Evolutionary conservation across 2,797 vertebrate genomes (phyloP).

Genomic region (Pangasius krempfi): DNA sequence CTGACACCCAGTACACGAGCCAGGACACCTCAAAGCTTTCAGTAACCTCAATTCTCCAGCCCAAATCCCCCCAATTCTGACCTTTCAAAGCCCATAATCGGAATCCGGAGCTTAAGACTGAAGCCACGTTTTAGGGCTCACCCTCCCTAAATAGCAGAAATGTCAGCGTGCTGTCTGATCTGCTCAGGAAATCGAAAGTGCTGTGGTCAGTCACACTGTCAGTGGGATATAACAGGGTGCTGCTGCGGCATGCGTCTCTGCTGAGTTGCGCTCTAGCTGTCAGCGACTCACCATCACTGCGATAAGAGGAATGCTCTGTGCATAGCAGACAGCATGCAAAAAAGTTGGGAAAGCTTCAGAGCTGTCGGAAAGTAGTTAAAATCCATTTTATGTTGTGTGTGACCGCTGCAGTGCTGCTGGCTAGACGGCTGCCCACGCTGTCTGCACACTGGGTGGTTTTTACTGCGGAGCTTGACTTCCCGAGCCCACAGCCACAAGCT

Average conservation of each 20-base stretch:
- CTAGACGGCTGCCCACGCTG: slow-evolving; percentile 34
- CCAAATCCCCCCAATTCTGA: slow-evolving; percentile 33
- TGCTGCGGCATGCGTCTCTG: slow-evolving; percentile 9
- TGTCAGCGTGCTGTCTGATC: slow-evolving; percentile 45
- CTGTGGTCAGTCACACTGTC: slow-evolving; percentile 33
- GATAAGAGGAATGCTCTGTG: not conserved
- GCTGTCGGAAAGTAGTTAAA: slow-evolving; percentile 21
- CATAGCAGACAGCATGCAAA: not conserved
- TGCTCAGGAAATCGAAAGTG: slow-evolving; percentile 38
- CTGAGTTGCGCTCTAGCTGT: slow-evolving; percentile 19
- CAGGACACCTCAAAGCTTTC: slow-evolving; percentile 17
- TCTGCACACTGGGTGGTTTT: slow-evolving; percentile 20
- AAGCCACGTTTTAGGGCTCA: slow-evolving; percentile 29
- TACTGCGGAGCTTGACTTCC: slow-evolving; percentile 7
- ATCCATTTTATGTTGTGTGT: not conserved
- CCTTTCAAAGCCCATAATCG: slow-evolving; percentile 39
- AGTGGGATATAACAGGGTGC: slow-evolving; percentile 9
- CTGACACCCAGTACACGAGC: not conserved
- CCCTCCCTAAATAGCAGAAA: slow-evolving; percentile 38
- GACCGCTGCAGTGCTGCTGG: slow-evolving; percentile 12
- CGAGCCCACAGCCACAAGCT: slow-evolving; percentile 4
- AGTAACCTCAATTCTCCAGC: slow-evolving; percentile 10
- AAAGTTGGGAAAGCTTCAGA: slow-evolving; percentile 1
- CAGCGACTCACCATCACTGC: slow-evolving; percentile 2
- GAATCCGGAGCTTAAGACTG: slow-evolving; percentile 30